These are phyloP conservation scores for Siniperca scherzeri DNA, from an alignment of 2,797 vertebrate genomes.

Conservation along the genomic window DNA sequence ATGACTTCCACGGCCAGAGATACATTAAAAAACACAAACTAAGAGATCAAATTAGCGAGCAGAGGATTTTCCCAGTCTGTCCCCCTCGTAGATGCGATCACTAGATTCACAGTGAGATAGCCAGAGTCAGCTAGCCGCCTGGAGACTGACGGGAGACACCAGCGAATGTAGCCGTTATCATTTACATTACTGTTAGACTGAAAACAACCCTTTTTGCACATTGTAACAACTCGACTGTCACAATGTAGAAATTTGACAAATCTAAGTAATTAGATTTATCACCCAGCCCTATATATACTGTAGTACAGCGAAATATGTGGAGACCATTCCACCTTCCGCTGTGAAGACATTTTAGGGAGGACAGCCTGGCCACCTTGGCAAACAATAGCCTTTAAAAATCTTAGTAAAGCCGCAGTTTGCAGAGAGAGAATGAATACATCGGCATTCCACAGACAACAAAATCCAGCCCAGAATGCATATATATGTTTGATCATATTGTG, in stretches of 20 bases:
- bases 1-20: too few relatives aligned
- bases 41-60: too few relatives aligned
- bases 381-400: neutral
- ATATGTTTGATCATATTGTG: neutral
- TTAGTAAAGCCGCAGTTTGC: neutral
- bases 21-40: too few relatives aligned
- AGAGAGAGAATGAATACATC: neutral
- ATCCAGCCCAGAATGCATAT: neutral
- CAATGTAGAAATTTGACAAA: neutral
- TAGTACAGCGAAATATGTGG: neutral
- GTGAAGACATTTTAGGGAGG: neutral
- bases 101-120: neutral
- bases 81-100: neutral
- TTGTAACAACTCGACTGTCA: neutral
- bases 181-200: neutral
- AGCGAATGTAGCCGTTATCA: too few relatives aligned
- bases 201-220: neutral
- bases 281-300: neutral
- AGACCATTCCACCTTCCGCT: neutral
- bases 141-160: too few relatives aligned
- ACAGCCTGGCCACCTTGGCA: neutral
- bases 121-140: too few relatives aligned
- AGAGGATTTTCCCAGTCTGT: too few relatives aligned
- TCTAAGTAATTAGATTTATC: neutral
- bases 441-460: neutral